Evolutionary conservation across 2,113 vertebrate genomes (phyloP), one percentile per base, ranked within the genome.

Genomic region (Phrynosoma platyrhinos): DNA sequence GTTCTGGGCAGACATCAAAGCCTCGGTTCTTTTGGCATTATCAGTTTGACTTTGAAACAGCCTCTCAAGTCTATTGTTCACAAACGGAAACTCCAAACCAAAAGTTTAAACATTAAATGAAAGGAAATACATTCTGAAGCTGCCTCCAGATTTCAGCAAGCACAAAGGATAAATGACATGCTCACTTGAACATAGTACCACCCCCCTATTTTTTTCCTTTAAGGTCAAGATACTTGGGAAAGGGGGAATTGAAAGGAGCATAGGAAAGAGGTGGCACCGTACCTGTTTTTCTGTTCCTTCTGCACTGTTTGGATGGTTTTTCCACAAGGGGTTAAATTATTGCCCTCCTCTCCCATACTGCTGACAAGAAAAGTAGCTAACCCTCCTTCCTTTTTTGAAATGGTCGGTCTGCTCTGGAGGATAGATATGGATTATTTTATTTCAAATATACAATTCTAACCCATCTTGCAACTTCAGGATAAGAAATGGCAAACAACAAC

Each of bases 61-160:
- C 40, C 58, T 40, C 80, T 87, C 71, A 66, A 16, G 36, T 66
- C 75, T 4, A 82, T 82, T 87, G 58, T 82, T 87, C 58, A 75
- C 36, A 62, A 87, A 16, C 10, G 79, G 86, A 87, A 82, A 87
- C 52, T 74, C 79, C 55, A 62, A 62, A 42, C 69, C 79, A 42
- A 87, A 87, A 64, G 55, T 82, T 82, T 75, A 75, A 75, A 82
- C 71, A 47, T 87, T 81, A n/a, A n/a, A 42, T 87, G 53, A 62
- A 58, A 58, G 79, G 68, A 81, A 62, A 62, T 62, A 62, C 9
- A 21, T 16, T 62, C 69, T 87, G 68, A 87, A 81, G 58, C 55
- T n/a, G 30, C 52, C 68, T 74, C 32, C 25, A 58, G 42, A 78
- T 10, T 40, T 81, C 78, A 82, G 52, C 79, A 77, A 66, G 66